Conservation (phyloP, 2,888 invertebrate genomes). For the Philonicus albiceps region DNA sequence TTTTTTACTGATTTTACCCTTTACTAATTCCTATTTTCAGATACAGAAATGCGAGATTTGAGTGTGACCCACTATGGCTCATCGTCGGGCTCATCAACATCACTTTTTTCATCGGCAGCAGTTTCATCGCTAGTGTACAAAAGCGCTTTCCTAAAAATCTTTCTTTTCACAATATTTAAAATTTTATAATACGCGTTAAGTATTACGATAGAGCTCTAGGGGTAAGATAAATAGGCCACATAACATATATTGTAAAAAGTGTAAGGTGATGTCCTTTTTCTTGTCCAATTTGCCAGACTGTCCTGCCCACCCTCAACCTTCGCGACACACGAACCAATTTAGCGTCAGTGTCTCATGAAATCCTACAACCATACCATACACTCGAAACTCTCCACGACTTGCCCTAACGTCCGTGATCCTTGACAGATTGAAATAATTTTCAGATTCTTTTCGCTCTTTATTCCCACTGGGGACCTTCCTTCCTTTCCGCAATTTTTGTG, state of each 20-base stretch:
- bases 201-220: not conserved
- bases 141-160: conserved; percentile 26
- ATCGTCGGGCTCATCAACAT: conserved; percentile 36
- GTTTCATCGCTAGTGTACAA: conserved; percentile 25
- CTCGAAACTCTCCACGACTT: not conserved
- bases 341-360: not conserved
- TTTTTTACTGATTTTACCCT: not conserved
- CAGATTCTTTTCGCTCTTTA: not conserved
- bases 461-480: not conserved
- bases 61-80: conserved; percentile 49
- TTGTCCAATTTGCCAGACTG: not conserved
- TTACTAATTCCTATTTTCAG: conserved; percentile 21
- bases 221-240: not conserved
- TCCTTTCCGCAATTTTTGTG: not conserved
- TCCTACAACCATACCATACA: not conserved
- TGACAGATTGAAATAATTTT: not conserved
- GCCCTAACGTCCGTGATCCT: not conserved
- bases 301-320: not conserved
- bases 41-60: conserved; percentile 48
- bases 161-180: conserved; percentile 9
- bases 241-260: not conserved
- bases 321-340: not conserved
- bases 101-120: conserved; percentile 21
- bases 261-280: not conserved
- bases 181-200: conserved; percentile 32